Base-by-base conservation (phyloP, 2,888 invertebrate genomes). In the Erpobdella octoculata region DNA sequence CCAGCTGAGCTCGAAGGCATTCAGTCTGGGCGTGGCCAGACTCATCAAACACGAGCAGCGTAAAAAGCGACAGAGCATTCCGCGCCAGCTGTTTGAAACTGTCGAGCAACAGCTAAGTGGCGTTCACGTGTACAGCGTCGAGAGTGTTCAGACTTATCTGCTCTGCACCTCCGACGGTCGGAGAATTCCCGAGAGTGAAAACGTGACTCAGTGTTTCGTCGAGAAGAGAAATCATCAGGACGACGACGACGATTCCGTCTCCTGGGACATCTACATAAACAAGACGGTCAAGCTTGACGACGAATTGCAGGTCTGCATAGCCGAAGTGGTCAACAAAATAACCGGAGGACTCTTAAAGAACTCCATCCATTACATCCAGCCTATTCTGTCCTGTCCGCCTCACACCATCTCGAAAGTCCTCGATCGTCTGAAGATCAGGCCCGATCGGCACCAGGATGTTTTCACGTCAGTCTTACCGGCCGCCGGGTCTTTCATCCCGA, bases 331-430 rank as follows among this genome's bases (percentile, higher is more conserved):
- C 12, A 67, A 71, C 59, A 67, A 67, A 59, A 76, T 77, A 37
- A 68, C 74, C n/a, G 74, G 75, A 6, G 75, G 76, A 5, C 65
- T 75, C 9, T 73, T 78, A 37, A 73, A 72, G 36, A 66, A 77
- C 66, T 76, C 76, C n/a, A 73, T 77, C 12, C 77, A 76, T 71
- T 76, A 76, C 72, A 71, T 78, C 15, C 78, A 76, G 53, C 76
- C 78, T 3, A 77, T 77, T 25, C 74, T 78, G 9, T 72, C 74
- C 59, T 78, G 77, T 53, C 71, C 75, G 9, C 74, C 77, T 2
- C 76, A 77, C 48, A 69, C 75, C 46, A 76, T 78, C 31, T 76
- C 75, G 21, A 73, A 72, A 62, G 75, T 76, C 12, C 73, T 78
- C 53, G 78, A 78, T 71, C 62, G 75, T 5, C 73, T 78, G 25